phyloP scores from a whole-genome alignment of 2,888 invertebrate genomes.

The Caenorhabditis sp. region DNA sequence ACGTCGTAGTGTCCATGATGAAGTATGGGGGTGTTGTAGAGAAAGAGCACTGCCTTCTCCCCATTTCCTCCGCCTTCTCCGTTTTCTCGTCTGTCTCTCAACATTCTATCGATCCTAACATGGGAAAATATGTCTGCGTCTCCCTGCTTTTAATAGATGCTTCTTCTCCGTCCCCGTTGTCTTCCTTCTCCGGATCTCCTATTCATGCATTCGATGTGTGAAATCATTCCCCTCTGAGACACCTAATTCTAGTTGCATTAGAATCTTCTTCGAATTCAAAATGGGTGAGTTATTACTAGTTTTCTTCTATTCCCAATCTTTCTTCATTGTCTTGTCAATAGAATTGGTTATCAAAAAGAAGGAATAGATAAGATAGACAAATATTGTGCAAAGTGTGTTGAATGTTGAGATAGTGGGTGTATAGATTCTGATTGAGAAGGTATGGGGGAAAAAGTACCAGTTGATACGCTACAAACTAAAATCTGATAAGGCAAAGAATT shows the following conservation, averaged over 20 bases:
- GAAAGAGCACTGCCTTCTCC: slow-evolving; percentile 23
- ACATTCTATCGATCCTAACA: slow-evolving; percentile 52
- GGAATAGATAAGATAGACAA: slow-evolving; percentile 46
- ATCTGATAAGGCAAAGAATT: neutral
- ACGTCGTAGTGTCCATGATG: slow-evolving; percentile 45
- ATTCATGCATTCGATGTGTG: slow-evolving; percentile 40
- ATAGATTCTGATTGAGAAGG: neutral
- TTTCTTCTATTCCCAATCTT: slow-evolving; percentile 1
- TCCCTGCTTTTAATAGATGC: slow-evolving; percentile 14
- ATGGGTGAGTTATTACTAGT: slow-evolving; percentile 44
- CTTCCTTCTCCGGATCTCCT: slow-evolving; percentile 5
- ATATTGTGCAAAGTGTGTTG: neutral
- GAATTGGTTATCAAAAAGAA: slow-evolving; percentile 8
- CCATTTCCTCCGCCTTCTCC: neutral
- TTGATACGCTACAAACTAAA: slow-evolving; percentile 8
- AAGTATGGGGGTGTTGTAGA: neutral
- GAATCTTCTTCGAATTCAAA: slow-evolving; percentile 4
- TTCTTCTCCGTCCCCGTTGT: slow-evolving; percentile 5
- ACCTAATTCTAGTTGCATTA: slow-evolving; percentile 15
- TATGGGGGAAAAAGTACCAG: neutral
- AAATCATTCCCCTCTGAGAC: slow-evolving; percentile 16
- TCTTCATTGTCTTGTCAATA: slow-evolving; percentile 8
- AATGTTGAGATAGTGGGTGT: neutral
- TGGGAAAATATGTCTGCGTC: slow-evolving; percentile 39
- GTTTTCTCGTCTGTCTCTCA: slow-evolving; percentile 23